These are phyloP conservation scores for Oostethus manadensis DNA, from an alignment of 2,113 vertebrate genomes.

Conservation along the genomic window DNA sequence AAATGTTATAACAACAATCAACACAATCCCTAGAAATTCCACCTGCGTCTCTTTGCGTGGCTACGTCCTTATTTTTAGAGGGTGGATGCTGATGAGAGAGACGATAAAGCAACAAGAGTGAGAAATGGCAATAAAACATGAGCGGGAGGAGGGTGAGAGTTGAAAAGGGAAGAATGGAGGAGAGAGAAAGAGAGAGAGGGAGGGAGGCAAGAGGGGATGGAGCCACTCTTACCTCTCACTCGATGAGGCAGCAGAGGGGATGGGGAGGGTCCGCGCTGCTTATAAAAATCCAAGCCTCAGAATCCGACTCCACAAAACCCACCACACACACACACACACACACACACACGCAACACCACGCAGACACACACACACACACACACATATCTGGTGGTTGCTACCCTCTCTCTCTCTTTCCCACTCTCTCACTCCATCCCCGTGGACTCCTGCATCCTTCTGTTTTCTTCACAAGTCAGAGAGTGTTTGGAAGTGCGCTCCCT, in stretches of 20 bases:
- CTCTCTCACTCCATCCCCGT: slow-evolving; percentile 26
- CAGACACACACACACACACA: slow-evolving; percentile 40
- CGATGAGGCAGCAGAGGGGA: slow-evolving; percentile 41
- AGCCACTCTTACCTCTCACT: slow-evolving; percentile 58
- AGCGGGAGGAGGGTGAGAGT: slow-evolving; percentile 11
- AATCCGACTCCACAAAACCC: slow-evolving; percentile 74
- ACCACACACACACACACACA: slow-evolving; percentile 43
- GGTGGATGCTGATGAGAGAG: slow-evolving; percentile 58
- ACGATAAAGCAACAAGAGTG: slow-evolving; percentile 33
- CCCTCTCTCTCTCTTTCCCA: slow-evolving; percentile 16
- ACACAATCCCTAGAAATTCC: slow-evolving; percentile 34
- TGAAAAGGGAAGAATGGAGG: slow-evolving; percentile 24
- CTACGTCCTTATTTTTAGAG: slow-evolving; percentile 66
- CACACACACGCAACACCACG: slow-evolving; percentile 5
- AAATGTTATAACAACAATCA: too few species aligned
- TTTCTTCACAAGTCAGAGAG: slow-evolving; percentile 61
- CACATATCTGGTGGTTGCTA: slow-evolving; percentile 63
- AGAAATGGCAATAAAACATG: slow-evolving; percentile 8
- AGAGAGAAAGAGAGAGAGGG: slow-evolving; percentile 28
- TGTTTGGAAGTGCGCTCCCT: slow-evolving; percentile 57
- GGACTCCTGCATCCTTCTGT: slow-evolving; percentile 44
- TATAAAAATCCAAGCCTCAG: slow-evolving; percentile 77
- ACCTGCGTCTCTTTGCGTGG: slow-evolving; percentile 47
- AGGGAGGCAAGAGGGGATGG: slow-evolving; percentile 41
- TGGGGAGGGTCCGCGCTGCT: slow-evolving; percentile 31